phyloP scores from a whole-genome alignment of 2,797 vertebrate genomes.

The Craterocephalus amniculus region DNA sequence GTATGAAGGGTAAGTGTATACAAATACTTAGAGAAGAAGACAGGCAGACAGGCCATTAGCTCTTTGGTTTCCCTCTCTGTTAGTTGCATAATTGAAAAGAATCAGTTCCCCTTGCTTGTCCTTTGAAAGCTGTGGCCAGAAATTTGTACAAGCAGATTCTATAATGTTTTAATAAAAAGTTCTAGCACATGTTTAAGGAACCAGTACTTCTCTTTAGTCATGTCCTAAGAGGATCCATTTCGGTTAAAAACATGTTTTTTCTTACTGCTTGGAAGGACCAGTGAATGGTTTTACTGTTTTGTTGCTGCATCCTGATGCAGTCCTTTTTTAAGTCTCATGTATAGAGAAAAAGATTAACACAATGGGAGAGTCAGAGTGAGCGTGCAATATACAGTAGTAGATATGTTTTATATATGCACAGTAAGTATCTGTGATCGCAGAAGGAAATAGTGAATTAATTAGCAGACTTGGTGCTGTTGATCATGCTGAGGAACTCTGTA shows the following conservation, averaged over 20 bases:
- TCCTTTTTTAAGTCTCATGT: slow-evolving; percentile 3
- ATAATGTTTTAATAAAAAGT: slow-evolving; percentile 22
- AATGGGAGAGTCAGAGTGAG: background rate
- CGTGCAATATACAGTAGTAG: slow-evolving; percentile 31
- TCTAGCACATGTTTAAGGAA: slow-evolving; percentile 24
- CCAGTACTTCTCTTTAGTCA: slow-evolving; percentile 5
- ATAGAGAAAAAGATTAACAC: slow-evolving; percentile 39
- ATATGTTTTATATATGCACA: slow-evolving; percentile 42
- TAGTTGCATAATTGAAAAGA: slow-evolving; percentile 52
- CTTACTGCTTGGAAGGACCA: background rate
- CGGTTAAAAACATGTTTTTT: background rate
- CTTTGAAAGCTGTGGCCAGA: slow-evolving; percentile 37
- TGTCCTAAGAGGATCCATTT: slow-evolving; percentile 29
- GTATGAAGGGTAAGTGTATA: slow-evolving; percentile 94
- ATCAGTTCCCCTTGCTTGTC: slow-evolving; percentile 36
- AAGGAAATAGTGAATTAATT: slow-evolving; percentile 59
- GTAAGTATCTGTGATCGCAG: slow-evolving; percentile 20
- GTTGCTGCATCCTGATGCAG: slow-evolving; percentile 14
- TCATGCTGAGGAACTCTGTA: slow-evolving; percentile 64
- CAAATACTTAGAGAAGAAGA: slow-evolving; percentile 30
- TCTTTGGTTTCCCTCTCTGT: slow-evolving; percentile 52
- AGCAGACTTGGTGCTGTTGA: slow-evolving; percentile 54
- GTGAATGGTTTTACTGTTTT: slow-evolving; percentile 8
- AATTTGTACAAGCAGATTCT: slow-evolving; percentile 36
- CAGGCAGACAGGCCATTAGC: slow-evolving; percentile 25